Evolutionary conservation across 2,113 vertebrate genomes (phyloP).

Genomic region (Xyliphius kryptos): DNA sequence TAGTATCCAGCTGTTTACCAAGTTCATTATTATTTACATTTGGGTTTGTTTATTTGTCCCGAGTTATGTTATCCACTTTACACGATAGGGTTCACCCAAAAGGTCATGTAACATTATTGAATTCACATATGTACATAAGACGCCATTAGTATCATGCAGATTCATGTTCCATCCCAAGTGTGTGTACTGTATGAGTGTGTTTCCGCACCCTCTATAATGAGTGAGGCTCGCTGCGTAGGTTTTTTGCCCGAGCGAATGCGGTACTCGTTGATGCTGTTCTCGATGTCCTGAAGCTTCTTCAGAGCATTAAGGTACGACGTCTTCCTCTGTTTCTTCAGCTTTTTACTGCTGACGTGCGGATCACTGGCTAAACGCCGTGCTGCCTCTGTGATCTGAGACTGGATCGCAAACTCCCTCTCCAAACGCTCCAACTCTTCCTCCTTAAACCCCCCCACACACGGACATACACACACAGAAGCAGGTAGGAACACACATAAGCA

Average conservation of each 20-base stretch:
- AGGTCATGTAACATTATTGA: too few species aligned
- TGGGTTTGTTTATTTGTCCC: too few species aligned
- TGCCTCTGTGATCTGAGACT: constrained; percentile 97
- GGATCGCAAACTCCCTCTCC: constrained; percentile 95
- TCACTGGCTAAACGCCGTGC: constrained; percentile 90
- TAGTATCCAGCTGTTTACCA: too few species aligned
- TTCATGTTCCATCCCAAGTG: too few species aligned
- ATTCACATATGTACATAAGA: too few species aligned
- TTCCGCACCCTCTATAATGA: constrained; percentile 82
- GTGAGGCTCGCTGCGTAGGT: constrained; percentile 90
- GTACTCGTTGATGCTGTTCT: constrained; percentile 91
- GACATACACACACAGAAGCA: constrained; percentile 65
- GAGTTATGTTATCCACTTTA: too few species aligned
- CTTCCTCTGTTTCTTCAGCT: constrained; percentile 97
- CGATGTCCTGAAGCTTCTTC: constrained; percentile 97
- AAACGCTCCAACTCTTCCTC: constrained; percentile 92
- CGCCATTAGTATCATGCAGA: too few species aligned
- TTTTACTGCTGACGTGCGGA: constrained; percentile 91
- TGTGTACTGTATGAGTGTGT: not conserved
- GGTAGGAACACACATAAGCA: too few species aligned
- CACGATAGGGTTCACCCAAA: too few species aligned
- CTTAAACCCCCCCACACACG: constrained; percentile 54
- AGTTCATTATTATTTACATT: too few species aligned
- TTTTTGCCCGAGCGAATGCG: constrained; percentile 94
- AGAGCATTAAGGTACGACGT: constrained; percentile 94